Conservation (phyloP, 2,888 invertebrate genomes). For the Suillia variegata region DNA sequence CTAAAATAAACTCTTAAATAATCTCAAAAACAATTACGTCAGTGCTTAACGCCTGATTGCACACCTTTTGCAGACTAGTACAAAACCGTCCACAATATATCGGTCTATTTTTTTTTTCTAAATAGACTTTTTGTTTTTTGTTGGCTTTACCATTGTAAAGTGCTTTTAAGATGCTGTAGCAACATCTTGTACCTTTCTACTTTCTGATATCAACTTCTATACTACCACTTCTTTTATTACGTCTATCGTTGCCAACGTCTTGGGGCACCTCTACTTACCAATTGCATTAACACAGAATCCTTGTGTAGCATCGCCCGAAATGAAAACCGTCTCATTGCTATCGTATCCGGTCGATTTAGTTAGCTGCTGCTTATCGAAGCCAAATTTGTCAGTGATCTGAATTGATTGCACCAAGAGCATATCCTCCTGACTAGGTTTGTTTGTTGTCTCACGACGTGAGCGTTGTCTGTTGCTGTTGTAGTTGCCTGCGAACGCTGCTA, state of each 20-base stretch:
- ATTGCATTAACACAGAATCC: conserved; percentile 62
- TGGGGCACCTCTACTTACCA: conserved; percentile 46
- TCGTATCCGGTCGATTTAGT: conserved; percentile 62
- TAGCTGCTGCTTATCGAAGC: conserved; percentile 71
- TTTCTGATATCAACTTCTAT: neutral
- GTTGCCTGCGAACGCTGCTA: conserved; percentile 27
- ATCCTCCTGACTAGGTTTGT: conserved; percentile 70
- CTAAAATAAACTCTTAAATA: neutral
- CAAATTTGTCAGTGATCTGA: conserved; percentile 91
- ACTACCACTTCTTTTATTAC: neutral
- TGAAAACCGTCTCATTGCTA: conserved; percentile 73
- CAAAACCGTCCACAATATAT: no score
- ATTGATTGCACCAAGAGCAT: conserved; percentile 88
- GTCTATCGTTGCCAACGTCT: conserved; percentile 11
- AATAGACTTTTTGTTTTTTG: no score
- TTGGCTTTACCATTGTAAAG: no score
- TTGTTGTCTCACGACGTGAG: conserved; percentile 46
- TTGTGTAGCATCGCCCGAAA: conserved; percentile 66
- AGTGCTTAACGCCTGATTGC: conserved; percentile 41
- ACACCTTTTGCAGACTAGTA: conserved; percentile 24
- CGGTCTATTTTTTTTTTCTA: no score
- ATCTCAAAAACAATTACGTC: conserved; percentile 37
- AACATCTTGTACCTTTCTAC: neutral
- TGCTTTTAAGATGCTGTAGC: no score
- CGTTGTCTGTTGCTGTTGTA: conserved; percentile 30